Base-by-base conservation (phyloP, 2,113 vertebrate species). In the Spea multiplicata region DNA sequence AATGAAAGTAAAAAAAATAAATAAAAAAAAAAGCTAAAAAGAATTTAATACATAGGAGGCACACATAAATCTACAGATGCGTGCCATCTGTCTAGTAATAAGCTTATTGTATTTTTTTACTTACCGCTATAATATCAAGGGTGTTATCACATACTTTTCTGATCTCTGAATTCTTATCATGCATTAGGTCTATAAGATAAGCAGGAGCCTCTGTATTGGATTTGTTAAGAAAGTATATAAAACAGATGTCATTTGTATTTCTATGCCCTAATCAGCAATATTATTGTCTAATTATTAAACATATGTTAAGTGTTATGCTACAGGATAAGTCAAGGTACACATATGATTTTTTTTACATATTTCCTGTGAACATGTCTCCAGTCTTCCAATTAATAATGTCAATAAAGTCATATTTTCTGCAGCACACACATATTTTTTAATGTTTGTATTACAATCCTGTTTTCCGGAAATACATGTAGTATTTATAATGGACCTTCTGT, bases 111-210 rank as follows among this genome's bases (percentile, higher is more conserved):
- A n/a, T 16, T 16, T 8, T 6, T 17, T 45, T 74, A 93, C 97
- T 87, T 85, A 98, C 97, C 73, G 96, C 97, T 57, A 98, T 98
- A 55, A 99, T 98, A 74, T 98, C 97, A 72, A 99, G 89, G 0
- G 96, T 99, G 88, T 97, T 98, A 89, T 97, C 96, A 82, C 97
- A 98, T 75, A 98, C 97, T 89, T 98, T 98, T 16, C 95, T 92
- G 52, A 99, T 99, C 88, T 98, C 96, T 0, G 93, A 87, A 13
- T 98, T 98, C 89, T 96, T 98, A 85, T 98, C 96, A 1, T 98
- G 96, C 97, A 98, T 98, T 85, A 98, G 89, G 79, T 99, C 97
- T 75, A 98, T 98, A 44, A 99, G 94, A 83, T 98, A 98, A 0
- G 96, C 97, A 45, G 96, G 96, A 82, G 96, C 97, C 84, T 97